Percentiles rank a stretch among this genome's conserved stretches.
These are phyloP conservation scores for Chionoecetes opilio DNA, from an alignment of 1,140 invertebrate genomes.

Conservation along the genomic window DNA sequence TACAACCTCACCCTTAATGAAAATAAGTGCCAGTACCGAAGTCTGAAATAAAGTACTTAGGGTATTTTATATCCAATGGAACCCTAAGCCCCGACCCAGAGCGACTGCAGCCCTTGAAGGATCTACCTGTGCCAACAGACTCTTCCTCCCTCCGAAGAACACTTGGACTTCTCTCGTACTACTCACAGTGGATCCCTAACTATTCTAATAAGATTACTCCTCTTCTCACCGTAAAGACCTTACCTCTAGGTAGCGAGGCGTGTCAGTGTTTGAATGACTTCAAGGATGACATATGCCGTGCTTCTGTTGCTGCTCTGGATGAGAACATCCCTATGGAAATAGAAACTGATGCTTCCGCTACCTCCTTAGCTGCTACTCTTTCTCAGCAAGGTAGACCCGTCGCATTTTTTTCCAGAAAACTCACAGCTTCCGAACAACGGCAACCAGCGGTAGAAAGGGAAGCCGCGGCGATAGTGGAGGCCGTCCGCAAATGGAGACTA, in stretches of 20 bases:
- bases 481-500: slow-evolving; percentile 16
- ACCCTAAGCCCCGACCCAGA: no score
- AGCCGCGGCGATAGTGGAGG: not conserved
- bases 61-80: no score
- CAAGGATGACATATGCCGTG: not conserved
- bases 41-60: no score
- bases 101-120: no score
- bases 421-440: no score
- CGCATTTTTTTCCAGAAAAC: not conserved
- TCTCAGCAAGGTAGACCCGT: slow-evolving; percentile 38
- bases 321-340: not conserved
- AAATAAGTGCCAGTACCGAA: no score
- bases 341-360: slow-evolving; percentile 37
- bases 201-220: not conserved
- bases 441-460: slow-evolving; percentile 33
- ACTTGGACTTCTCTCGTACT: not conserved
- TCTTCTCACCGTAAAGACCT: not conserved
- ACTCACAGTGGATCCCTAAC: not conserved
- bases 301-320: not conserved
- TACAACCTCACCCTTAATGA: no score
- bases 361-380: slow-evolving; percentile 14
- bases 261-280: not conserved
- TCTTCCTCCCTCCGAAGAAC: not conserved
- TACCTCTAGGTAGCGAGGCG: not conserved
- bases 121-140: no score